Percentiles rank a stretch among this genome's conserved stretches.
Conservation (phyloP, 2,888 invertebrate species). For the Metacarcinus magister region DNA sequence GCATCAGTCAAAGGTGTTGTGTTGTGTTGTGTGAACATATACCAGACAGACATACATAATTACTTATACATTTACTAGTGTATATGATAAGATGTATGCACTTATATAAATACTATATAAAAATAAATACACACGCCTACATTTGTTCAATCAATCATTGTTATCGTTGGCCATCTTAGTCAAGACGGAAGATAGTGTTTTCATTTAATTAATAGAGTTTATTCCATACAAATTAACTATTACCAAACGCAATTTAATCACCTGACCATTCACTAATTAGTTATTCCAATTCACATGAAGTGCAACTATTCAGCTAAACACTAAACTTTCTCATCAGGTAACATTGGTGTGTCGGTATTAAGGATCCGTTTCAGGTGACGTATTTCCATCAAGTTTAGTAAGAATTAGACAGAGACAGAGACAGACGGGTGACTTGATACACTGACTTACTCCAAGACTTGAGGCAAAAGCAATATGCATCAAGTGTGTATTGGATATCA, state of each 20-base stretch:
- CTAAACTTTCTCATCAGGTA: background rate
- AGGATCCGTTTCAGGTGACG: background rate
- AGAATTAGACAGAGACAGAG: background rate
- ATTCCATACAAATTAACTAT: background rate
- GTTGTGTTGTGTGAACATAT: slow-evolving; percentile 34
- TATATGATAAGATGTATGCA: slow-evolving; percentile 53
- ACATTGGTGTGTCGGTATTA: background rate
- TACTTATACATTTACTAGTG: slow-evolving; percentile 39
- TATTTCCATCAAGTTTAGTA: background rate
- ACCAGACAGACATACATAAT: slow-evolving; percentile 47
- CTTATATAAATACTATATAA: slow-evolving; percentile 45
- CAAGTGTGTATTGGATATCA: background rate
- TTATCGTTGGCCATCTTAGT: background rate
- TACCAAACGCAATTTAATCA: background rate
- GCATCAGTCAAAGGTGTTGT: background rate
- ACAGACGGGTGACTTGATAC: background rate
- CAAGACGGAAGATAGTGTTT: slow-evolving; percentile 29
- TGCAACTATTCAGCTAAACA: background rate
- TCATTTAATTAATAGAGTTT: background rate
- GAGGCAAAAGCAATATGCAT: background rate
- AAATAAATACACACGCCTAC: slow-evolving; percentile 29
- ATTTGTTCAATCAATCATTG: background rate
- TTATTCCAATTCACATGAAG: background rate
- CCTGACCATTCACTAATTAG: background rate
- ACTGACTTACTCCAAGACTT: background rate